Conservation (phyloP, 2,797 vertebrate genomes). For the Tragopan temminckii region DNA sequence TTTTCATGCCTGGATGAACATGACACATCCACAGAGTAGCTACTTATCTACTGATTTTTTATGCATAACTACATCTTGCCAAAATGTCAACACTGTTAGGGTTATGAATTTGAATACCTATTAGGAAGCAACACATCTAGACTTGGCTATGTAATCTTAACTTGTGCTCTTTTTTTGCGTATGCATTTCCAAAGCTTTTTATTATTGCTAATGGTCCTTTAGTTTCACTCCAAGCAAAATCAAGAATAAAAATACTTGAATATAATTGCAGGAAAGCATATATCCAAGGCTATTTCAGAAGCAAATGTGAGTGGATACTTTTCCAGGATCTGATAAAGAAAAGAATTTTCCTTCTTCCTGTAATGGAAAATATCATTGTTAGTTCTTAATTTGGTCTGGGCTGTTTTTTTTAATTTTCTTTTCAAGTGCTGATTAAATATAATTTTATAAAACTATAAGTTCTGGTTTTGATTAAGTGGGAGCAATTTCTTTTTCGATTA, state of each 20-base stretch:
- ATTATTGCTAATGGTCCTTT: background rate
- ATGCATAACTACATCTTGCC: background rate
- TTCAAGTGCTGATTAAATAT: background rate
- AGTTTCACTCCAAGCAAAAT: background rate
- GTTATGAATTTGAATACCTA: background rate
- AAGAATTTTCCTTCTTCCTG: background rate
- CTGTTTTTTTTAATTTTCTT: background rate
- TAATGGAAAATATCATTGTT: background rate
- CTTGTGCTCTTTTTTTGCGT: background rate
- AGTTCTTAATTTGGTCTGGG: background rate
- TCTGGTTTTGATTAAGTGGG: background rate
- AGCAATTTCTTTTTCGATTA: background rate
- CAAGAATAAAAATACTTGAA: background rate
- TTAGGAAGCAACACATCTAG: background rate
- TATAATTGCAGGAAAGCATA: background rate
- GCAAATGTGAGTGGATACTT: background rate
- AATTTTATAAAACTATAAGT: background rate
- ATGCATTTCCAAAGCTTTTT: background rate
- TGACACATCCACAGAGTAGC: background rate
- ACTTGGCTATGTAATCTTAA: background rate
- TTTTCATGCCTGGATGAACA: background rate
- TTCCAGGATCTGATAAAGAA: background rate
- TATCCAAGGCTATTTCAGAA: background rate
- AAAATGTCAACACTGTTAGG: background rate
- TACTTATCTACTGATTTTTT: background rate